These are phyloP conservation scores for Ypsolopha sequella DNA, from an alignment of 2,888 invertebrate genomes.

Conservation along the genomic window DNA sequence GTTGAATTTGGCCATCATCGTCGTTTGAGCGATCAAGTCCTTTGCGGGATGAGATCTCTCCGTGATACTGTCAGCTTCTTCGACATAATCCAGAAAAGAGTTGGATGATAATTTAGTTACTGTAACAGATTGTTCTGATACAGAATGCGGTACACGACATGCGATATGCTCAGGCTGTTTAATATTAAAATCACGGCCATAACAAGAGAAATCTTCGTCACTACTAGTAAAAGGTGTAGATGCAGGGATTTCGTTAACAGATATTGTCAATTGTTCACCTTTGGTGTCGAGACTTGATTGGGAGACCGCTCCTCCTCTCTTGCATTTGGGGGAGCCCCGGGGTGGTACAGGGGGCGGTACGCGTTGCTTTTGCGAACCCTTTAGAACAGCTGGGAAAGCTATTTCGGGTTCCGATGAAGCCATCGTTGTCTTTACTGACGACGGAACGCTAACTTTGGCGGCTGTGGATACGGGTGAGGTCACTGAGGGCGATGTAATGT, in stretches of 20 bases:
- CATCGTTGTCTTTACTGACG: slow-evolving; percentile 35
- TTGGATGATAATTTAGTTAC: slow-evolving; percentile 48
- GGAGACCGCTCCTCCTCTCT: slow-evolving; percentile 55
- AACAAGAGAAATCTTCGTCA: slow-evolving; percentile 55
- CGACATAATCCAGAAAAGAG: slow-evolving; percentile 46
- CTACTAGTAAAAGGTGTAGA: slow-evolving; percentile 55
- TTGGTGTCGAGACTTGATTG: slow-evolving; percentile 51
- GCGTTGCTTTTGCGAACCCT: slow-evolving; percentile 79
- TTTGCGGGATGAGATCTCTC: slow-evolving; percentile 42
- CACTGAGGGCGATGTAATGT: slow-evolving; percentile 61
- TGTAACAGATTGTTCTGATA: slow-evolving; percentile 48
- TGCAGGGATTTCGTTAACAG: slow-evolving; percentile 47
- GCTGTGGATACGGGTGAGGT: slow-evolving; percentile 58
- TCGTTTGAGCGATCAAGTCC: slow-evolving; percentile 47
- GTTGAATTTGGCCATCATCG: slow-evolving; percentile 61
- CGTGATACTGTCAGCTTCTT: slow-evolving; percentile 49
- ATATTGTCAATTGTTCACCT: slow-evolving; percentile 58
- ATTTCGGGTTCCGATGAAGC: slow-evolving; percentile 62
- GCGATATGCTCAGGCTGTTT: slow-evolving; percentile 34
- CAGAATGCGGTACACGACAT: slow-evolving; percentile 42
- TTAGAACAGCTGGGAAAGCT: slow-evolving; percentile 81
- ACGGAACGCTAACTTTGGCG: slow-evolving; percentile 35
- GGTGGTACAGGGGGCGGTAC: slow-evolving; percentile 92
- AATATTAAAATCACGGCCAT: slow-evolving; percentile 59
- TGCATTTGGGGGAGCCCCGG: slow-evolving; percentile 80